Evolutionary conservation across 2,797 vertebrate genomes (phyloP), one percentile per base, ranked within the genome.

Genomic region (Rhinogobio ventralis): DNA sequence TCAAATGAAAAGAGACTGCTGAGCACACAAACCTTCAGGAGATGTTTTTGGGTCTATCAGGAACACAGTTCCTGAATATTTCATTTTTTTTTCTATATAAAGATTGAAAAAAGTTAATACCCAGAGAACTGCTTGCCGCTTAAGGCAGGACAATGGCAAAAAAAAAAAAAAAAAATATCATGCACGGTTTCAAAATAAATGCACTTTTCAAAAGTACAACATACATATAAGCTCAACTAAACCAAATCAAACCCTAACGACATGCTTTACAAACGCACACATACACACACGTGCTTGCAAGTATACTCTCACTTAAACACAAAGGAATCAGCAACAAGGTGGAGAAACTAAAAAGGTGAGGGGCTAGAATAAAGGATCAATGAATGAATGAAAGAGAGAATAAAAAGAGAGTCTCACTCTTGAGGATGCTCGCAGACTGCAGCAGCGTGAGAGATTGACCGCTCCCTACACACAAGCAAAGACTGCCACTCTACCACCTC

Each of bases 381-480:
- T 5, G 49, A 82, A 79, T 79, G 55, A 77, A 86, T 82, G 81
- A 84, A 86, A 69, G 49, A 76, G 62, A 86, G 78, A 81, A 57
- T 86, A 79, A 71, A 81, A 83, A 74, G 64, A 85, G 66, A 79
- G 64, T 74, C 74, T 87, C 71, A 71, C 81, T 71, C 46, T 74
- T 85, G 83, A 60, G 60, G 88, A 89, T 89, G 89, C 87, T 89
- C 85, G 80, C 83, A 79, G 84, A 84, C 89, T 88, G 87, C 88
- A 88, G 88, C 81, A 87, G 81, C 66, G 55, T 72, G 81, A 85
- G 85, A 86, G 81, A 87, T 86, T 84, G 88, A 86, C 85, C 83
- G 89, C 87, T 88, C 85, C 89, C 87, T 77, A 86, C 87, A 86
- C 82, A 86, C 78, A 84, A 80, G 83, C 85, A 73, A 36, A 79